Evolutionary conservation across 2,797 vertebrate species (phyloP), one percentile per base, ranked within the genome.

Genomic region (Microhierax caerulescens): DNA sequence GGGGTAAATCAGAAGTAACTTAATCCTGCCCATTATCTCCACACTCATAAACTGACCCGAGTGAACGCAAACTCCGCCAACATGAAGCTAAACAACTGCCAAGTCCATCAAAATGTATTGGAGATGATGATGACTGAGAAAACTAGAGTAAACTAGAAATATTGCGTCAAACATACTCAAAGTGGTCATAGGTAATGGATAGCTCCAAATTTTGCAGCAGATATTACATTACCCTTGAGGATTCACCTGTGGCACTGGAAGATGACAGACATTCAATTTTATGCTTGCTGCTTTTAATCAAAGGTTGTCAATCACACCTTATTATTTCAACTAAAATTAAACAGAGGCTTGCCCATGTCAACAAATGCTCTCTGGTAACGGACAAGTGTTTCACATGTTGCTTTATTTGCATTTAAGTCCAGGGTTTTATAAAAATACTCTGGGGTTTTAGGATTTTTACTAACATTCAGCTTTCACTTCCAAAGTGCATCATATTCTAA

Each of bases 261-360:
- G 64, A 88, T 72, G 53, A 93, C 13, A 81, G 65, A 80, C 34
- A 74, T 70, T 88, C 68, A 25, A 28, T 85, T 83, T 88, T 56
- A 93, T 48, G 37, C 37, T 63, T 91, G 41, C 37, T 70, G 32
- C 54, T 89, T 95, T 96, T 95, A 96, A 95, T 94, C 91, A 94
- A 87, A 78, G 37, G 27, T 82, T 91, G 56, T 86, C 90, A 93
- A 54, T 96, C 95, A 88, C 51, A 61, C 8, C 5, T 25, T 47
- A 88, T 61, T 74, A 88, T 76, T 95, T 78, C 50, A 72, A 82
- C 36, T 13, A 68, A 85, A 96, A 93, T 88, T 73, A 92, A 91
- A 92, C 63, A 59, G 60, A 89, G 22, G 36, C 22, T 91, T 11
- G 1, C 68, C 57, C 63, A 7, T 30, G 18, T 87, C 64, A 89